phyloP scores from a whole-genome alignment of 2,797 vertebrate species.

The Hippopotamyrus pictus region DNA sequence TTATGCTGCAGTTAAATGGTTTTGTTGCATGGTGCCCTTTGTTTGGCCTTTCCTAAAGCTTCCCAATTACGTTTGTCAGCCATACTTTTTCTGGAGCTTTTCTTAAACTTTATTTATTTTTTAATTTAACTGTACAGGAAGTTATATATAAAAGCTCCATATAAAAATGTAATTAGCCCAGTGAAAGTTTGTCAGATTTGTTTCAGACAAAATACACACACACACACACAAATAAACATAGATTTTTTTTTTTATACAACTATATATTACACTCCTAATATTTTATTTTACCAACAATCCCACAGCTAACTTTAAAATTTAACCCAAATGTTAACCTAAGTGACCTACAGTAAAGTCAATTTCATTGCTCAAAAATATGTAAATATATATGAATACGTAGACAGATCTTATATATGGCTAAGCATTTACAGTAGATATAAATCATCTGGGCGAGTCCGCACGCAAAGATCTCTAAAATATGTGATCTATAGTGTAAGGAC shows the following conservation, averaged over 20 bases:
- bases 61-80: neutral
- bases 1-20: neutral
- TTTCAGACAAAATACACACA: neutral
- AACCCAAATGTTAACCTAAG: neutral
- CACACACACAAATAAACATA: neutral
- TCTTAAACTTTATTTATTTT: neutral
- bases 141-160: neutral
- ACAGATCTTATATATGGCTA: neutral
- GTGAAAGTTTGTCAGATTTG: neutral
- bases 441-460: neutral
- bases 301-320: neutral
- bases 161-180: neutral
- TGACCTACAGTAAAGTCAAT: neutral
- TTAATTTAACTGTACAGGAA: neutral
- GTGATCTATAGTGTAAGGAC: neutral
- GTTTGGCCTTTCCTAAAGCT: neutral
- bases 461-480: neutral
- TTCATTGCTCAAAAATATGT: neutral
- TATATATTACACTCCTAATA: neutral
- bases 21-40: neutral
- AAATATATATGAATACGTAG: neutral
- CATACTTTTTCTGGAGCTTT: neutral
- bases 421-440: neutral
- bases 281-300: neutral
- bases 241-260: neutral